Base-by-base conservation (phyloP, 2,113 vertebrate genomes). In the Semicossyphus pulcher region DNA sequence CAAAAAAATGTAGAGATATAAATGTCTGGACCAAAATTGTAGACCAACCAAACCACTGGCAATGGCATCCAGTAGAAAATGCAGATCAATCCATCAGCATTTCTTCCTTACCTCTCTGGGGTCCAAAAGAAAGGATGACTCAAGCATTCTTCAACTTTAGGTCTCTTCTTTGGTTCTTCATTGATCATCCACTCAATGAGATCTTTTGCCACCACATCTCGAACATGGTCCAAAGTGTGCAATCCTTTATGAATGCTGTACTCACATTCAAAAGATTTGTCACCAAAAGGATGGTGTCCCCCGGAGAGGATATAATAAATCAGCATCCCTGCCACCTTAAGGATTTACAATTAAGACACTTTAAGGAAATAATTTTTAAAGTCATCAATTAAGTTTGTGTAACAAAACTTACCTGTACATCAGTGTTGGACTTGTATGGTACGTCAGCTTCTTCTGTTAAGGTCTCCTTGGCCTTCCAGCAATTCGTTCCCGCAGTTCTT, bases 251-350 rank as follows among this genome's bases (percentile, higher is more conserved):
- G 0, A 81, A 93, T 93, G 57, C 91, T 91, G 10, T 0, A 0
- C 8, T 86, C 88, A 56, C 81, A 83, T 12, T 34, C 0, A 4
- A 15, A 5, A 63, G n/a, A n/a, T n/a, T 5, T 8, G 29, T 65
- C 34, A 1, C 85, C 86, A 37, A 92, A 93, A 11, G 90, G 91
- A 87, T 93, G 92, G 1, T 88, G 76, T 56, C 92, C 89, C 44
- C 84, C n/a, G 52, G 92, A 89, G 1, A 92, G 81, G 69, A 91
- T 89, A n/a, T 91, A 93, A 47, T 92, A 92, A 0, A 76, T 53
- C 48, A 93, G 72, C 91, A 93, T 92, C 23, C 92, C 92, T 26
- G 91, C 88, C 60, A 92, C 91, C 92, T 91, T 32, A 48, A 63
- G 3, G 48, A 10, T 0, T 0, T 9, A 11, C n/a, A n/a, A n/a